A percentile compares a stretch with the other conserved stretches of the same genome.
Conservation (phyloP, 1,140 invertebrate genomes). For the Catajapyx aquilonaris region DNA sequence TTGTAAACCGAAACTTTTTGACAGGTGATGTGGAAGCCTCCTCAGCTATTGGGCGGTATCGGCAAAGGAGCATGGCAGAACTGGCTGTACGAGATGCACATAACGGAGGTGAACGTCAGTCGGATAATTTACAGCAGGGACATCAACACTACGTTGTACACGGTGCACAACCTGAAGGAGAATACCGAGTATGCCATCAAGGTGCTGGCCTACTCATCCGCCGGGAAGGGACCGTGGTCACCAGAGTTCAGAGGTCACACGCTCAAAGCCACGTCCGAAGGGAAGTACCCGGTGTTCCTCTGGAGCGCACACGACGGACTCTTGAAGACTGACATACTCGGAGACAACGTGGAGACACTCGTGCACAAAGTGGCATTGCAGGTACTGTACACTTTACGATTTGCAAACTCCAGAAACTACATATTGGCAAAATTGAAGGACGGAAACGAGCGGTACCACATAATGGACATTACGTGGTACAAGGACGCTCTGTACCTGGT, state of each 20-base stretch:
- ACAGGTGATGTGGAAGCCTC: constrained; percentile 52
- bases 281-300: constrained; percentile 33
- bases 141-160: constrained; percentile 36
- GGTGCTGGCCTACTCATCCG: constrained; percentile 49
- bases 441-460: constrained; percentile 22
- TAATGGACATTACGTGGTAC: constrained; percentile 44
- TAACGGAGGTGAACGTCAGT: constrained; percentile 33
- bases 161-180: constrained; percentile 41
- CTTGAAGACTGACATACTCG: constrained; percentile 46
- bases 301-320: constrained; percentile 49
- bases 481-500: constrained; percentile 46
- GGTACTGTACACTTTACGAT: constrained; percentile 8
- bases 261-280: constrained; percentile 18
- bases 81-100: constrained; percentile 63
- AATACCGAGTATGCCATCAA: constrained; percentile 53
- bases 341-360: constrained; percentile 39
- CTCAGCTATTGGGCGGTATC: constrained; percentile 51
- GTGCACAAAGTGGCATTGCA: constrained; percentile 31
- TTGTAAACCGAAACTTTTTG: constrained; percentile 8
- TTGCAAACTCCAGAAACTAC: no score
- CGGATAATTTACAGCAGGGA: constrained; percentile 25
- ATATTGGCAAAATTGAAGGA: no score
- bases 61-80: constrained; percentile 53
- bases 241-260: constrained; percentile 22
- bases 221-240: constrained; percentile 60